Evolutionary conservation across 92 coral and sea anemone species (phyloP).

Genomic region (Chrysogorgia sp.): DNA sequence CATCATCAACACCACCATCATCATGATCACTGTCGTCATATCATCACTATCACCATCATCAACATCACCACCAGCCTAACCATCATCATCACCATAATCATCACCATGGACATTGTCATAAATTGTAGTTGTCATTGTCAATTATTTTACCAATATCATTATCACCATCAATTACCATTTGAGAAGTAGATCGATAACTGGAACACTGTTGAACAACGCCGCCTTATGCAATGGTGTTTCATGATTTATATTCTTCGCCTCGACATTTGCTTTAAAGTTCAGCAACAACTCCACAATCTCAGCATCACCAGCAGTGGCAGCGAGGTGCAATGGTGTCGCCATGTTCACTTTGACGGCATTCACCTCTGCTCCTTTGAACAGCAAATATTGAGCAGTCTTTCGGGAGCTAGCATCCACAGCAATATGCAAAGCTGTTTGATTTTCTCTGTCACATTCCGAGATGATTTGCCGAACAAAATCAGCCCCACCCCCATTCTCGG

Average conservation of each 20-base stretch:
- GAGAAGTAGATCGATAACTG: conserved; percentile 69
- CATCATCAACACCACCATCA: too few species aligned
- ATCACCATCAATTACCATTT: conserved; percentile 59
- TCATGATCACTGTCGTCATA: too few species aligned
- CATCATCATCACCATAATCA: neutral
- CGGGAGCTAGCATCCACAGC: conserved; percentile 85
- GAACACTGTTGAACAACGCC: conserved; percentile 69
- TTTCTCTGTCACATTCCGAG: conserved; percentile 71
- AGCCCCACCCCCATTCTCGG: conserved; percentile 60
- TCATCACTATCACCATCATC: too few species aligned
- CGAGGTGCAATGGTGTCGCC: conserved; percentile 90
- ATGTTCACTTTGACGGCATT: conserved; percentile 70
- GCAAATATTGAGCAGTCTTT: conserved; percentile 67
- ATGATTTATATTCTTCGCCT: conserved; percentile 83
- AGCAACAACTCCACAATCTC: conserved; percentile 72
- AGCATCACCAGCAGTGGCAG: conserved; percentile 82
- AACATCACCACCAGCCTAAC: neutral
- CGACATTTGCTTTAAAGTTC: conserved; percentile 79
- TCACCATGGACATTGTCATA: neutral
- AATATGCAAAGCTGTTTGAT: conserved; percentile 81
- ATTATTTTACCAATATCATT: neutral
- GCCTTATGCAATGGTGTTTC: conserved; percentile 97
- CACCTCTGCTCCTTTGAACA: conserved; percentile 88
- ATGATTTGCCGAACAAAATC: conserved; percentile 53
- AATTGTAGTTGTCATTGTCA: neutral